These are phyloP conservation scores for Eupsittula cactorum DNA, from an alignment of 2,113 vertebrate species.

Conservation along the genomic window DNA sequence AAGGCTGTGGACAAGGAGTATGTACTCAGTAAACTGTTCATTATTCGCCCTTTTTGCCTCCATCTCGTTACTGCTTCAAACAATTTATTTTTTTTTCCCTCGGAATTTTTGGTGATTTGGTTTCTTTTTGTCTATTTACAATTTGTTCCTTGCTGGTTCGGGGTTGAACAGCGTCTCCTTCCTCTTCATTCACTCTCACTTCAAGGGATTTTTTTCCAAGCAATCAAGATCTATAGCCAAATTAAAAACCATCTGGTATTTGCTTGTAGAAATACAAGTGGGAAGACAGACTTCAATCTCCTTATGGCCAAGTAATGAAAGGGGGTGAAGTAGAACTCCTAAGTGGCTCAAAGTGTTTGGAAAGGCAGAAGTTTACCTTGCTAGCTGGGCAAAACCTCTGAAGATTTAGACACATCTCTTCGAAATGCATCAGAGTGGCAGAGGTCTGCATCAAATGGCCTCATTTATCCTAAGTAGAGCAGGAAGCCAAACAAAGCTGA, in stretches of 20 bases:
- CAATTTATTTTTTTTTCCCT: not conserved
- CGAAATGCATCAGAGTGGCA: not conserved
- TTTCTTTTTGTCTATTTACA: not conserved
- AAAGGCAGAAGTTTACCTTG: not conserved
- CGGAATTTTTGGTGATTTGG: not conserved
- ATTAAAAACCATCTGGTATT: not conserved
- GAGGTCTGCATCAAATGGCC: not conserved
- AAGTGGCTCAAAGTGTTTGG: slow-evolving; percentile 4
- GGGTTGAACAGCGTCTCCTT: not conserved
- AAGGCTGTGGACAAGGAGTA: not conserved
- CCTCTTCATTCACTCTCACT: not conserved
- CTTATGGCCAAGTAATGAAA: not conserved
- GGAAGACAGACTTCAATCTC: not conserved
- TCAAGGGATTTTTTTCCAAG: not conserved
- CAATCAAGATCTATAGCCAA: not conserved
- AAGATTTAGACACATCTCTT: not conserved
- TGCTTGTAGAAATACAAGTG: rapidly evolving
- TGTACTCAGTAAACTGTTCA: not conserved
- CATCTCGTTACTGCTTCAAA: not conserved
- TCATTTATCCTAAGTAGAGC: not conserved
- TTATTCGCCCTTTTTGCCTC: not conserved
- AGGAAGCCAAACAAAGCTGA: not conserved
- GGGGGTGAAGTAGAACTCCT: not conserved
- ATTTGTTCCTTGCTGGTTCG: not conserved
- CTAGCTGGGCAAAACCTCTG: not conserved